phyloP scores from a whole-genome alignment of 2,113 vertebrate species.

The Litocranius walleri region DNA sequence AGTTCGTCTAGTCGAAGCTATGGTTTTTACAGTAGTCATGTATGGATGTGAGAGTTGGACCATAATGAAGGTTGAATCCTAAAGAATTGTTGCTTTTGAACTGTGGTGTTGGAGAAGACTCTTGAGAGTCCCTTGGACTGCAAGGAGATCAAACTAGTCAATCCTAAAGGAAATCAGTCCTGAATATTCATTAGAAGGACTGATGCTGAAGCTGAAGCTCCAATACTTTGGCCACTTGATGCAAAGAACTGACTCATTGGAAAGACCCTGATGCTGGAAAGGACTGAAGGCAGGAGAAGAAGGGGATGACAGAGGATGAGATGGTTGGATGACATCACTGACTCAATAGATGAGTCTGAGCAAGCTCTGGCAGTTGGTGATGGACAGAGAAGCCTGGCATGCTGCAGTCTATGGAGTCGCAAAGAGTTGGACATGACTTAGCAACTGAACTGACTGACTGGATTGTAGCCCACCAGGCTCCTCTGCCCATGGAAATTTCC shows the following conservation, averaged over 20 bases:
- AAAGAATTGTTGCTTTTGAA: neutral
- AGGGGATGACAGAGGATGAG: neutral
- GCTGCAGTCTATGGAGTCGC: neutral
- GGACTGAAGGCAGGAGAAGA: neutral
- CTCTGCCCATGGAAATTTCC: neutral
- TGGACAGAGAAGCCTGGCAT: neutral
- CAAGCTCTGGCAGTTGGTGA: neutral
- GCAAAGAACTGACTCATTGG: neutral
- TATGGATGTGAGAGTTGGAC: neutral
- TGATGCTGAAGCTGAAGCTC: neutral
- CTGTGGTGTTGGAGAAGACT: neutral
- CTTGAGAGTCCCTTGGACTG: neutral
- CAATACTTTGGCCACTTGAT: neutral
- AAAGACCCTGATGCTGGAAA: neutral
- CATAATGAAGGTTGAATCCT: neutral
- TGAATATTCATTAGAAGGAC: neutral
- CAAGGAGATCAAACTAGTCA: neutral
- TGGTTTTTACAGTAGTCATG: neutral
- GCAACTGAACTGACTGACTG: neutral
- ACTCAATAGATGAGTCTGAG: neutral
- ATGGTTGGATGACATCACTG: neutral
- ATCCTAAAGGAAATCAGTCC: neutral
- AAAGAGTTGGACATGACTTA: neutral
- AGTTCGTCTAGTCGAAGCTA: neutral
- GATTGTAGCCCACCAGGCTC: neutral